Evolutionary conservation across 2,113 vertebrate species (phyloP), one percentile per base, ranked within the genome.

Genomic region (Syngnathus typhle): DNA sequence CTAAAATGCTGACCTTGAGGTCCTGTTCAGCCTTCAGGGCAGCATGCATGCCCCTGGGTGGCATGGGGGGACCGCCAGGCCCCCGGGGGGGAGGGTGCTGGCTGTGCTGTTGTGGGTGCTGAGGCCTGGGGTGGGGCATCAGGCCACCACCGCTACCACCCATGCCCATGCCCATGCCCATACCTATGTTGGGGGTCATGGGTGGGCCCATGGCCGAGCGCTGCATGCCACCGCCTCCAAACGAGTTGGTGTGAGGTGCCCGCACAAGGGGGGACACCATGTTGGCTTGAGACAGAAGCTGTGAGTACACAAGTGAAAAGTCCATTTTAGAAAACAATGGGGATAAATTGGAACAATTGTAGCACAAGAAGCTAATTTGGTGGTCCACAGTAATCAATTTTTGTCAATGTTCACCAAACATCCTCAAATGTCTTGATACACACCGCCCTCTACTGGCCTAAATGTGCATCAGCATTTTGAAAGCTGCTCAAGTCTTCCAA

Each of bases 221-320:
- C 91, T 96, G 95, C 55, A 58, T 58, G 55, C 55, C 55, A 78
- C 95, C 90, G 68, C 94, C 94, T 47, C 93, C 92, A 88, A 96
- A 98, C 55, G 95, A 94, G 89, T 96, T 97, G 75, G 91, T 90
- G 82, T 96, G 94, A 83, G 94, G 93, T 81, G 94, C 93, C 85
- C 96, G 93, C 73, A 98, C 93, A 89, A 96, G 90, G 79, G 96
- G 94, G 87, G 96, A 95, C 80, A 98, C 94, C 70, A 98, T 91
- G 91, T 94, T 98, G 88, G 96, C 94, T 87, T 98, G 95, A 80
- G 95, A 97, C 87, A 98, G 88, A 74, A 98, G 95, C 95, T 98
- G 91, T 78, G 63, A 2, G 12, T 15, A 32, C 23, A 32, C 55
- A 36, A 7, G 55, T 58, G 6, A 58, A 6, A 15, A 56, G 11